phyloP scores from a whole-genome alignment of 2,113 vertebrate species.

The Eulacestoma nigropectus region DNA sequence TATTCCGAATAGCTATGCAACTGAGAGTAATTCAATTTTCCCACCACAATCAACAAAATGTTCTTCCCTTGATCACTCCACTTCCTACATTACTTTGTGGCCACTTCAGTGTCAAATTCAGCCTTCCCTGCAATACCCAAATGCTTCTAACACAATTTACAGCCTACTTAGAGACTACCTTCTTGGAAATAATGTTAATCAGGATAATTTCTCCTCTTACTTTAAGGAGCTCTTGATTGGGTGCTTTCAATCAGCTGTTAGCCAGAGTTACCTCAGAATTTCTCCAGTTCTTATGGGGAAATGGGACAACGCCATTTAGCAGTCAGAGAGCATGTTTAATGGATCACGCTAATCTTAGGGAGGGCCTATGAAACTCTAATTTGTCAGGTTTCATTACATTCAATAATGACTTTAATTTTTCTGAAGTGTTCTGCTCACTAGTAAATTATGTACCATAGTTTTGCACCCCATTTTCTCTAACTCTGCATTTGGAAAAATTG shows the following conservation, averaged over 20 bases:
- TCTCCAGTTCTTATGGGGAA: background rate
- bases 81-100: slow-evolving; percentile 1
- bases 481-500: background rate
- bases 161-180: slow-evolving; percentile 19
- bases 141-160: slow-evolving; percentile 50
- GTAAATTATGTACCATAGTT: slow-evolving; percentile 21
- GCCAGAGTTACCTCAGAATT: slow-evolving; percentile 17
- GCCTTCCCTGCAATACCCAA: slow-evolving; percentile 27
- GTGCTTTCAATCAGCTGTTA: slow-evolving; percentile 34
- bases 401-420: slow-evolving; percentile 38
- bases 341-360: slow-evolving; percentile 46
- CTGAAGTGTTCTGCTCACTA: slow-evolving; percentile 45
- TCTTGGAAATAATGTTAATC: slow-evolving; percentile 59
- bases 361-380: slow-evolving; percentile 57
- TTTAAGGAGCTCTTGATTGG: slow-evolving; percentile 21
- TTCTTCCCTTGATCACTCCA: slow-evolving; percentile 30
- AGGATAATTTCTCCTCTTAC: slow-evolving; percentile 33
- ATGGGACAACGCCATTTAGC: slow-evolving; percentile 38
- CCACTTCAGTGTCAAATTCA: slow-evolving; percentile 49
- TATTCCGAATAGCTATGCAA: slow-evolving; percentile 12
- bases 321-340: slow-evolving; percentile 52
- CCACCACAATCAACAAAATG: slow-evolving; percentile 51
- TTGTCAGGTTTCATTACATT: slow-evolving; percentile 69
- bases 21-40: slow-evolving; percentile 41
- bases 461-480: slow-evolving; percentile 31